Evolutionary conservation across 2,113 vertebrate genomes (phyloP).

Genomic region (Limnothrissa miodon): DNA sequence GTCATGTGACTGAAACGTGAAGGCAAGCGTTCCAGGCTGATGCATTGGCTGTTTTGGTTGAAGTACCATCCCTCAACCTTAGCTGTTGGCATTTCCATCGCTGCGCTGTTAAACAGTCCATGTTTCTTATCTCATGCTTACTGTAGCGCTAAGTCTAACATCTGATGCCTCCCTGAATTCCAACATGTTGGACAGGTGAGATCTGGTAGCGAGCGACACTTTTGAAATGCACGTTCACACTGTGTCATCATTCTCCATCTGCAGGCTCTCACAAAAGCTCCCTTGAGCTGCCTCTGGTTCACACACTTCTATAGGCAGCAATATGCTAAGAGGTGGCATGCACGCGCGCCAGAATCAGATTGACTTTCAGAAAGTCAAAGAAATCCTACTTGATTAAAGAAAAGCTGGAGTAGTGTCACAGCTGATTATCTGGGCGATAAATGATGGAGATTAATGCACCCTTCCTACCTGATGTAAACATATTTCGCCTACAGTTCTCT

Average conservation of each 20-base stretch:
- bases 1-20: background rate
- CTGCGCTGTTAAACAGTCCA: conserved; percentile 51
- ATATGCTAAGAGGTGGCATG: background rate
- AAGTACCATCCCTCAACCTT: conserved; percentile 7
- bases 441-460: conserved; percentile 18
- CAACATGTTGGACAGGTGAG: conserved; percentile 75
- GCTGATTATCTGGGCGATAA: conserved; percentile 16
- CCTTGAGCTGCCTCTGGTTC: conserved; percentile 45
- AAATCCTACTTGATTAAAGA: conserved; percentile 13
- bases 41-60: conserved; percentile 5
- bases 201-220: conserved; percentile 68
- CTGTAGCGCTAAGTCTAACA: conserved; percentile 74
- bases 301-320: conserved; percentile 17
- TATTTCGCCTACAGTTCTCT: conserved; percentile 19
- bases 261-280: conserved; percentile 61
- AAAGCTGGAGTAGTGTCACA: conserved; percentile 11
- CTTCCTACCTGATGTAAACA: conserved; percentile 11
- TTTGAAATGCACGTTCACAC: conserved; percentile 71
- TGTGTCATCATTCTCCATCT: conserved; percentile 74
- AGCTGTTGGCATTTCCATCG: conserved; percentile 57
- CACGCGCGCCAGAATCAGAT: background rate
- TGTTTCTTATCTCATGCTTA: conserved; percentile 67
- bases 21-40: background rate
- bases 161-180: conserved; percentile 70
- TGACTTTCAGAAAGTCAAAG: conserved; percentile 19